Conservation (phyloP, 1,140 invertebrate species). For the Eupeodes corollae region DNA sequence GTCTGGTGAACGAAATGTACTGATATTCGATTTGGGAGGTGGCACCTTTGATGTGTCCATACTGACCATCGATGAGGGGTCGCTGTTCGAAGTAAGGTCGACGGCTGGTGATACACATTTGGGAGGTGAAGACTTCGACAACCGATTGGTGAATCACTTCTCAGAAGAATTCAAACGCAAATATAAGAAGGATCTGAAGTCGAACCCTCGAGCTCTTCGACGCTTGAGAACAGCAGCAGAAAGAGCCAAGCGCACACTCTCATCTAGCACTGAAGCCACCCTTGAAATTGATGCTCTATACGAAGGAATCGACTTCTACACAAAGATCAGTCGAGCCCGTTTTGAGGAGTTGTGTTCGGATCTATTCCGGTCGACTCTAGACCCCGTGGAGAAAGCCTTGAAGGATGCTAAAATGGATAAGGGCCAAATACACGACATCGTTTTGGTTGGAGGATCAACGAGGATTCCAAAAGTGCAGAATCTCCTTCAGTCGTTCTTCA, state of each 20-base stretch:
- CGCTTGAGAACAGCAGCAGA: constrained; percentile 60
- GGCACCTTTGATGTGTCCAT: constrained; percentile 73
- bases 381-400: constrained; percentile 56
- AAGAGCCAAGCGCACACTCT: constrained; percentile 49
- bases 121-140: constrained; percentile 61
- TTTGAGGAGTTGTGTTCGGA: constrained; percentile 77
- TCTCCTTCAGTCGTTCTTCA: constrained; percentile 47
- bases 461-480: constrained; percentile 50
- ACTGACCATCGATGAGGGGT: constrained; percentile 68
- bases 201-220: constrained; percentile 59
- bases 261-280: constrained; percentile 50
- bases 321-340: constrained; percentile 62
- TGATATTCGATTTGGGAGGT: constrained; percentile 58
- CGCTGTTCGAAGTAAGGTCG: constrained; percentile 59
- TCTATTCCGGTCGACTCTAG: constrained; percentile 52
- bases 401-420: constrained; percentile 62
- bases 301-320: constrained; percentile 69
- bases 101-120: constrained; percentile 62
- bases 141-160: constrained; percentile 65
- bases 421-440: constrained; percentile 45
- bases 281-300: constrained; percentile 57
- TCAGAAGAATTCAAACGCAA: constrained; percentile 66
- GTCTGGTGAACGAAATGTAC: constrained; percentile 56
- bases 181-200: constrained; percentile 60
- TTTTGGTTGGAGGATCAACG: constrained; percentile 47